Evolutionary conservation across 1,140 invertebrate species (phyloP).

Genomic region (Halesus radiatus): DNA sequence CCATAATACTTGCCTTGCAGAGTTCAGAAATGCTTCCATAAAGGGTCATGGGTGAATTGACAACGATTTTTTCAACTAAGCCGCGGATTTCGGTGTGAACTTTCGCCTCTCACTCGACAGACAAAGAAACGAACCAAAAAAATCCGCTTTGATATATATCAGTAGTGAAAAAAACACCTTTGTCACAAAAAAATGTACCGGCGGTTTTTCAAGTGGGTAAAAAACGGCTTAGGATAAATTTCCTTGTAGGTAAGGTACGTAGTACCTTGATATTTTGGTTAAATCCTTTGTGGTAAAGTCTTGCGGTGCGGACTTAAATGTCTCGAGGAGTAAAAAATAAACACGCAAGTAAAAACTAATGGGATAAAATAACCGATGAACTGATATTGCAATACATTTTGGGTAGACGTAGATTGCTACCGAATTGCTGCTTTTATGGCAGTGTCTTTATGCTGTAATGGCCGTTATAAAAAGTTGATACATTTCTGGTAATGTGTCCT

Average conservation of each 20-base stretch:
- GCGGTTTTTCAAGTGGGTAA: slow-evolving; percentile 10
- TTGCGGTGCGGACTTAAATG: slow-evolving; percentile 13
- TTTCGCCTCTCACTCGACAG: neutral
- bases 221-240: slow-evolving; percentile 31
- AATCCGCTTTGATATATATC: neutral
- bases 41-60: neutral
- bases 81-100: neutral
- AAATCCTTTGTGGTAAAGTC: slow-evolving; percentile 16
- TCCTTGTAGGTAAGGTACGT: neutral
- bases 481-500: slow-evolving; percentile 1
- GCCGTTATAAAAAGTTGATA: neutral
- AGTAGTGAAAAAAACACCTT: neutral
- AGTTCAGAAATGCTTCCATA: too few relatives aligned
- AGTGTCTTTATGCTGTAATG: neutral
- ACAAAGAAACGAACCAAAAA: slow-evolving; percentile 11
- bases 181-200: neutral
- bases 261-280: slow-evolving; percentile 24
- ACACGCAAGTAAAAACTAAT: slow-evolving; percentile 42
- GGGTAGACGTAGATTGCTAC: slow-evolving; percentile 14
- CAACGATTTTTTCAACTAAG: neutral
- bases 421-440: slow-evolving; percentile 1
- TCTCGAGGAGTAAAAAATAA: slow-evolving; percentile 41
- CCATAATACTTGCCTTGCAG: too few relatives aligned
- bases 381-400: slow-evolving; percentile 48
- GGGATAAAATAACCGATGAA: slow-evolving; percentile 54